Base-by-base conservation (phyloP, 2,888 invertebrate species). In the Cephonodes hylas region DNA sequence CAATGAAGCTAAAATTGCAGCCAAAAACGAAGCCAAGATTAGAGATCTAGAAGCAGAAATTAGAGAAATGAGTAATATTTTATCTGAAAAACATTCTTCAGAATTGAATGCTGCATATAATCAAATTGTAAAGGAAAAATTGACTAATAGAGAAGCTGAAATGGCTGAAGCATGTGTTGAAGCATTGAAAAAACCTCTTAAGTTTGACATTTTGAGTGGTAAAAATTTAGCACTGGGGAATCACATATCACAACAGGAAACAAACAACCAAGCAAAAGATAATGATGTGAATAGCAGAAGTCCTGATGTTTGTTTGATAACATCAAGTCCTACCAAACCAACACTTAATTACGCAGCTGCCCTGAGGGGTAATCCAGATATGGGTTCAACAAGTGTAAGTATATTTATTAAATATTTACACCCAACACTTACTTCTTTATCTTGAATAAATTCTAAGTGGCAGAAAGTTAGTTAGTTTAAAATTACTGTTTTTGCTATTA, bases 1-100 rank as follows among this genome's bases (percentile, higher is more conserved):
- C 3, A 82, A 80, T 63, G 92, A 93, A 77, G 92, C 91, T 13
- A 83, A 79, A 69, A 74, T 87, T 63, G 91, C 91, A 53, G 87
- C 89, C 1, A 86, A 84, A 71, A 88, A 88, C 76, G 93, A 93
- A 68, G 71, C 70, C 53, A 84, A 79, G 13, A 88, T 93, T 13
- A 81, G 88, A 66, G 91, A 91, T 66, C 74, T 93, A 6, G 90
- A 90, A 69, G 82, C 87, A 53, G 93, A 93, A 79, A 89, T 93
- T 25, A 89, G 85, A 58, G 88, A 90, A 72, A 92, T 93, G 86
- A 86, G 81, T 62, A 69, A 80, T 3, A 91, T 93, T 65, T 72
- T 93, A 42, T 80, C 88, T 62, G 90, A 91, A 20, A 89, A 87
- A 63, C 90, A 91, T 60, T 74, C 83, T 5, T 66, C 77, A 31